Evolutionary conservation across 2,113 vertebrate species (phyloP), one percentile per base, ranked within the genome.

Genomic region (Trachemys scripta): DNA sequence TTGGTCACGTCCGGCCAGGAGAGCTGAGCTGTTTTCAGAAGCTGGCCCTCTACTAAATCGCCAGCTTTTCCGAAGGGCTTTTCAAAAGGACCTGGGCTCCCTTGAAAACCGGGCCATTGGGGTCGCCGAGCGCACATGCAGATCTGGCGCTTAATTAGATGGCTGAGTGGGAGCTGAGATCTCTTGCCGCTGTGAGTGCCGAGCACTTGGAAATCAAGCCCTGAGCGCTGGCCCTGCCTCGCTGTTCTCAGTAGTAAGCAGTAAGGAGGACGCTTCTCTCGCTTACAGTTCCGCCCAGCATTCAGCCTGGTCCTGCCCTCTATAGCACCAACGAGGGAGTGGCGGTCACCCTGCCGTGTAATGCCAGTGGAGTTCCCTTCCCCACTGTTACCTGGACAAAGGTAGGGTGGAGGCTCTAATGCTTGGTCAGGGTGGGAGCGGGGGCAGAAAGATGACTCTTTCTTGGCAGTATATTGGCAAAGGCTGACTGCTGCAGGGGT

Each of bases 311-410:
- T 17, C 98, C 98, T 16, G 98, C 98, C 82, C 98, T 99, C 19
- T 95, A 99, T 47, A 95, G 98, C 53, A 98, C 99, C 96, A 98
- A 97, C 0, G 99, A 99, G 96, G 99, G 99, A 8, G 97, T 84
- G 1, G 96, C 98, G 4, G 97, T 98, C 75, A 97, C 98, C 16
- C 98, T 99, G 79, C 96, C 31, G 8, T 99, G 99, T 80, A 92
- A 98, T 10, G 97, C 98, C 94, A 98, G 85, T 0, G 99, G 99
- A 0, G 89, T 98, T 86, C 99, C 99, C 2, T 90, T 87, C 20
- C 99, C 99, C 8, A 82, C 96, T 11, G 92, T 99, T 83, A 97
- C 98, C 96, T 99, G 99, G 99, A 97, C 98, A 95, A 99, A 99
- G 99, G 99, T 99, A 96, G 76, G 97, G 3, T 10, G 78, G 54